Evolutionary conservation across 2,888 invertebrate species (phyloP), one percentile per base, ranked within the genome.

Genomic region (Diaperis boleti): DNA sequence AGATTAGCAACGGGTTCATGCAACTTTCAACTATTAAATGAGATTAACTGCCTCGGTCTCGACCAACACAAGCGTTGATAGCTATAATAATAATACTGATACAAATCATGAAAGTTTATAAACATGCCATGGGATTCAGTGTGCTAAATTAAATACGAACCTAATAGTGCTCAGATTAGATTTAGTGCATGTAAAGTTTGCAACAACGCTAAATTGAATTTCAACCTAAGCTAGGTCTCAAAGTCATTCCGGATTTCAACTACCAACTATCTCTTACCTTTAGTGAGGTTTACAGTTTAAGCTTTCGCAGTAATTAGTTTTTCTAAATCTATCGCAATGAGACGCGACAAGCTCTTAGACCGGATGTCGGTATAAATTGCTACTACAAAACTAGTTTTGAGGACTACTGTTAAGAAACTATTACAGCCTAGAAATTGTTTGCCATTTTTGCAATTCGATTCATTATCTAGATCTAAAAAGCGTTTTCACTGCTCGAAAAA

Each of bases 101-200:
- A 26, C 26, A 45, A 14, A 26, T 13, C 29, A 13, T 45, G 13
- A 45, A 45, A 8, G 31, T 29, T 49, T 49, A 18, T 31, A 49
- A 37, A 52, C 52, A 52, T 52, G 52, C 52, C 26, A 52, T 39
- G 52, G 39, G 35, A 39, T 37, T 50, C 39, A 52, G 37, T 37
- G 20, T 4, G 11, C 39, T 18, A 26, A 39, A 52, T 52, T 37
- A 6, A 26, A 33, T 33, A 52, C 52, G 11, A 22, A 52, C 52
- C 52, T 49, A 49, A 33, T 18, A 35, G 49, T 35, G 49, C 31
- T 33, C 31, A 35, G 26, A 11, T 8, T 45, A 18, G 26, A 39
- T 7, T 13, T 44, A 44, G 31, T 49, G 31, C 15, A 47, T 35
- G 10, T 10, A 17, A 49, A 49, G 17, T 49, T 31, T 33, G 33